Conservation (phyloP, 64 coral and sea anemone genomes). For the Hydrozoanthus tunicans region DNA sequence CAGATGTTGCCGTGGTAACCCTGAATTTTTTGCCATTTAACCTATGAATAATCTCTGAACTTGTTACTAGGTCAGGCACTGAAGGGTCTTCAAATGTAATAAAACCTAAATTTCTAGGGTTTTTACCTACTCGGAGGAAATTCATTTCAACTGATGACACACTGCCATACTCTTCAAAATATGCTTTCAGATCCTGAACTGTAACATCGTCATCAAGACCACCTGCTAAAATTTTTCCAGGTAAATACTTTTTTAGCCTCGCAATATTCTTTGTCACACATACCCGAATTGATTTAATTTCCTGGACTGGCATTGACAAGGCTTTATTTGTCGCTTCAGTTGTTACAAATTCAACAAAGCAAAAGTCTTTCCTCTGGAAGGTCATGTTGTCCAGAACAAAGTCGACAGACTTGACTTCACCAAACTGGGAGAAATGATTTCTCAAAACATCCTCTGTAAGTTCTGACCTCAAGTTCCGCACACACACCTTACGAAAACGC, state of each 20-base stretch:
- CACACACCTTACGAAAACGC: conserved; percentile 29
- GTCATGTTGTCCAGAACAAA: conserved; percentile 30
- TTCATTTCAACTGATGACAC: conserved; percentile 46
- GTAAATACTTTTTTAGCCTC: conserved; percentile 27
- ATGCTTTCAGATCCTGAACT: conserved; percentile 53
- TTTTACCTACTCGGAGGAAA: conserved; percentile 4
- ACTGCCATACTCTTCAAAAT: conserved; percentile 53
- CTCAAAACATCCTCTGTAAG: background rate
- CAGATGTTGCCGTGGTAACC: conserved; percentile 45
- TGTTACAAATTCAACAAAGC: conserved; percentile 65
- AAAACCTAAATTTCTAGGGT: conserved; percentile 33
- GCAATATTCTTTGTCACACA: conserved; percentile 50
- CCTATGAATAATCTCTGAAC: background rate
- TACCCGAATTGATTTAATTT: background rate
- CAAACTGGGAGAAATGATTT: conserved; percentile 69
- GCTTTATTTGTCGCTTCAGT: conserved; percentile 7
- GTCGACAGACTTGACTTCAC: conserved; percentile 23
- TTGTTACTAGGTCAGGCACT: conserved; percentile 5
- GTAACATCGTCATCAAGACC: conserved; percentile 29
- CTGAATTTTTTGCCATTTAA: conserved; percentile 40
- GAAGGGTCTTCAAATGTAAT: conserved; percentile 37
- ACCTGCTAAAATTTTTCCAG: conserved; percentile 41
- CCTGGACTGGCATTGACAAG: background rate
- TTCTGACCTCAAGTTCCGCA: conserved; percentile 13
- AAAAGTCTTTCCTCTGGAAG: conserved; percentile 24